phyloP scores from a whole-genome alignment of 2,113 vertebrate genomes.

The Pachycephala philippinensis region DNA sequence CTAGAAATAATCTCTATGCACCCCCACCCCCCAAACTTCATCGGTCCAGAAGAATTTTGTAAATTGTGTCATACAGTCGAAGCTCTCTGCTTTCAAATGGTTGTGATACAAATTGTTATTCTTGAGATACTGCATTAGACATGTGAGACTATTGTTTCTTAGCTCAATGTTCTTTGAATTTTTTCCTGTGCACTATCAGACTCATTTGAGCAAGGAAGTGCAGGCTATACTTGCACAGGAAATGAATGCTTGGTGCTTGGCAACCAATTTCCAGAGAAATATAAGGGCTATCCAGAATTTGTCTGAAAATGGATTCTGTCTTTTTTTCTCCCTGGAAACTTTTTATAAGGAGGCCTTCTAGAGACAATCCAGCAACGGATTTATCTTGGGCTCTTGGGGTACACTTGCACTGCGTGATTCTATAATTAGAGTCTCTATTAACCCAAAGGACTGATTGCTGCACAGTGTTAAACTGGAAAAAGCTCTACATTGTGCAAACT shows the following conservation, averaged over 20 bases:
- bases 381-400: neutral
- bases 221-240: neutral
- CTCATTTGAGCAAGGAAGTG: neutral
- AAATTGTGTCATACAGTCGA: neutral
- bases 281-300: neutral
- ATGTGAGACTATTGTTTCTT: neutral
- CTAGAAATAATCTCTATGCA: neutral
- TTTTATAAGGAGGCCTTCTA: neutral
- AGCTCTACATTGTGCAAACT: neutral
- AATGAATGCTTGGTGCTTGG: neutral
- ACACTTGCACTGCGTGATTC: neutral
- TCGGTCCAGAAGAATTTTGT: neutral
- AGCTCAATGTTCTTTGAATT: neutral
- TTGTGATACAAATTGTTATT: neutral
- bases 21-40: accelerated
- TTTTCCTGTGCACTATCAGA: neutral
- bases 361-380: neutral
- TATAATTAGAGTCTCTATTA: neutral
- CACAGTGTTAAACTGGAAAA: neutral
- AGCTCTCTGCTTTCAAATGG: neutral
- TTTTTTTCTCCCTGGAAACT: neutral
- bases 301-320: neutral
- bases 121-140: neutral
- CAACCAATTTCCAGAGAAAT: neutral
- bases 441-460: neutral